Base-by-base conservation (phyloP, 2,113 vertebrate genomes). In the Neolamprologus ventralis region DNA sequence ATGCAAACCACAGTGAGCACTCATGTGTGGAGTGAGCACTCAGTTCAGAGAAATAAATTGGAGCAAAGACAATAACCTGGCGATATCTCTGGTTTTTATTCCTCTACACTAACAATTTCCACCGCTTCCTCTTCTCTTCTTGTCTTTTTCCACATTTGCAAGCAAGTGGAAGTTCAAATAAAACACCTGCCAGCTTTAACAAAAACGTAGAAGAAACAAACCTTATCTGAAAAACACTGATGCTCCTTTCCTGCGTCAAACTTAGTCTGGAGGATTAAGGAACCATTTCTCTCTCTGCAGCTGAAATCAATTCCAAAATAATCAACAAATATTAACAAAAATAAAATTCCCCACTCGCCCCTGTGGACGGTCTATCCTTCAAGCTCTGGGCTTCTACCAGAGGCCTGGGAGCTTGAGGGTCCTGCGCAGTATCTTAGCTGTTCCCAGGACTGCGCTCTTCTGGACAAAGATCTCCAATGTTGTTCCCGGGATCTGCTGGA, bases 1-100 rank as follows among this genome's bases (percentile, higher is more conserved):
- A 83, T 73, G 80, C 45, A 90, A 88, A 85, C 45, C 88, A 83
- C 85, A 16, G 53, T 78, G 71, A 75, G 86, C 89, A 73, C 86
- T 54, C 57, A 5, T 65, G 19, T 89, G 79, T 23, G 23, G 54
- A 11, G 53, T 80, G 79, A 58, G 81, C 89, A 54, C 86, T 49
- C 57, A 80, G 26, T 2, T 81, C 33, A 63, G 54, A 42, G 58
- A 54, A 80, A 81, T 55, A 79, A 91, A 87, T 16, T 65, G 58
- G 58, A 75, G 73, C 16, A 12, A 63, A 83, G 7, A 65, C 85
- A 87, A 86, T 79, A 87, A 58, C 81, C 35, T 54, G 7, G 33
- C 51, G 21, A 78, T 79, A 23, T 60, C n/a, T 23, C 4, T 21
- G 16, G 58, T 37, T 71, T 82, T 75, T 58, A 31, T 83, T 81